Conservation (phyloP, 1,140 invertebrate genomes). For the Harpegnathos saltator region DNA sequence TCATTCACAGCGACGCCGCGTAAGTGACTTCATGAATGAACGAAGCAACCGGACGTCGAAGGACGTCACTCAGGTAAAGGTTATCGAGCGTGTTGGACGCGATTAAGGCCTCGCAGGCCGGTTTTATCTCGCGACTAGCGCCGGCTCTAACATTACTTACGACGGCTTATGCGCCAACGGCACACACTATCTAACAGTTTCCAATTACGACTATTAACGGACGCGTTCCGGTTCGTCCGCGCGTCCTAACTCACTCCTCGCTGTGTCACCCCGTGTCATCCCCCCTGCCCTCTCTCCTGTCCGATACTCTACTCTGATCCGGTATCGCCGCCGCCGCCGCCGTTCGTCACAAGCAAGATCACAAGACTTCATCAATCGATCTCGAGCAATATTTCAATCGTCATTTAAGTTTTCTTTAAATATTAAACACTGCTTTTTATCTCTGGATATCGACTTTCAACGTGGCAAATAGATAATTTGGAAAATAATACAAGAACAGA, state of each 20-base stretch:
- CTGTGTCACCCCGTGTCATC: no score
- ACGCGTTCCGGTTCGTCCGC: neutral
- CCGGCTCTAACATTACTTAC: slow-evolving; percentile 32
- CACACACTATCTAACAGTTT: slow-evolving; percentile 9
- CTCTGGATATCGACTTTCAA: no score
- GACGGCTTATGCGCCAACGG: slow-evolving; percentile 9
- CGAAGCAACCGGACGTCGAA: slow-evolving; percentile 58
- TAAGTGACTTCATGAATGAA: slow-evolving; percentile 64
- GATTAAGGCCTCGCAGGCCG: slow-evolving; percentile 51
- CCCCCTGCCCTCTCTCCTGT: no score
- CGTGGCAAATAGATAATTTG: no score
- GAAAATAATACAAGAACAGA: no score
- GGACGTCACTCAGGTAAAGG: slow-evolving; percentile 65
- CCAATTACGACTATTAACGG: slow-evolving; percentile 53
- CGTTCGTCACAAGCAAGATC: neutral
- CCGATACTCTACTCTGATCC: no score
- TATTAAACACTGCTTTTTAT: no score
- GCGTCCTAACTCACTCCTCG: neutral
- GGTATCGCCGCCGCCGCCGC: no score
- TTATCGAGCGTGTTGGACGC: slow-evolving; percentile 50
- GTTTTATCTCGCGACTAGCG: slow-evolving; percentile 62
- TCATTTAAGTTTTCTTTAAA: no score
- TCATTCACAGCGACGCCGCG: slow-evolving; percentile 59
- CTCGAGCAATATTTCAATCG: no score
- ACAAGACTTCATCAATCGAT: neutral